A percentile compares a stretch with the other conserved stretches of the same genome.
These are phyloP conservation scores for Craterocephalus amniculus DNA, from an alignment of 2,797 vertebrate species.

Conservation along the genomic window DNA sequence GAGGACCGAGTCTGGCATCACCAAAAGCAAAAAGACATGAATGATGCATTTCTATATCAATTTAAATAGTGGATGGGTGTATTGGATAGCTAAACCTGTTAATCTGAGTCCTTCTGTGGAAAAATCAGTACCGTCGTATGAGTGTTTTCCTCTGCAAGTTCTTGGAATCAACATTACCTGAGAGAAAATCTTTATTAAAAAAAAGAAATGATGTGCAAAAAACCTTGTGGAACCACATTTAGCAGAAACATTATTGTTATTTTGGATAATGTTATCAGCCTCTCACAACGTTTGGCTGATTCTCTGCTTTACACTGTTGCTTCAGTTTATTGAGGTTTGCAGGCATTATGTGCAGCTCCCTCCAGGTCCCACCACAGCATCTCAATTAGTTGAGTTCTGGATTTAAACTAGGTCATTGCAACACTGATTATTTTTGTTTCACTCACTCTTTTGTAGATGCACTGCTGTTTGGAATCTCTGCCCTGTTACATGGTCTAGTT, in stretches of 20 bases:
- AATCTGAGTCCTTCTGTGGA: neutral
- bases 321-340: too few species aligned
- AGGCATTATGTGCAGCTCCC: too few species aligned
- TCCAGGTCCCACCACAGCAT: too few species aligned
- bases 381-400: too few species aligned
- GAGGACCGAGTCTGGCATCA: neutral
- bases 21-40: conserved; percentile 29
- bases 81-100: neutral
- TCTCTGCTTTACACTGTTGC: too few species aligned
- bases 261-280: too few species aligned
- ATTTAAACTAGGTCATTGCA: neutral
- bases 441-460: neutral
- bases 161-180: neutral
- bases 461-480: neutral
- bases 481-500: too few species aligned
- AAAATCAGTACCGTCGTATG: too few species aligned
- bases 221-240: neutral
- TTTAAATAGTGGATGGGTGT: neutral
- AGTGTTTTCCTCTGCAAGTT: neutral
- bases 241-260: neutral
- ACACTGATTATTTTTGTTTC: neutral
- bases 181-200: neutral
- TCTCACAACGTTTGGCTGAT: too few species aligned
- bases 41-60: neutral
- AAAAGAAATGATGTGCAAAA: neutral